Base-by-base conservation (phyloP, 2,113 vertebrate genomes). In the Oncorhynchus keta region DNA sequence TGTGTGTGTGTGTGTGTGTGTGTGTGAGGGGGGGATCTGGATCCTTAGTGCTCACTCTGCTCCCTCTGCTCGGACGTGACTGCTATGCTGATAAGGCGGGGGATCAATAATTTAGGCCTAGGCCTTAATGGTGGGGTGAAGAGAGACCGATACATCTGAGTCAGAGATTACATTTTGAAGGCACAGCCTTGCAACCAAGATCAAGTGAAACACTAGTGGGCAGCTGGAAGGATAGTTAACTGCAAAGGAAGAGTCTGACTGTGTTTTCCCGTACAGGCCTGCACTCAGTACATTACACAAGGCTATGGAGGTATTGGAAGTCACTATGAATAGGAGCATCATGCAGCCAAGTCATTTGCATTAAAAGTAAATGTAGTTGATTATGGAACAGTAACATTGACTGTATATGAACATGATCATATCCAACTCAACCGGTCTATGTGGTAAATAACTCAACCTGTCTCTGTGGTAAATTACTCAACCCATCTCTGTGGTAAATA, bases 21-120 rank as follows among this genome's bases (percentile, higher is more conserved):
- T 39, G 9, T 39, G 35, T 9, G 8, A 9, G 90, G 90, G 95
- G 95, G 94, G 89, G 93, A 94, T 94, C 95, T 94, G 95, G 95
- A 95, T 94, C 95, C 94, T 88, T 76, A 86, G 91, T 91, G 88
- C 93, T 32, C 14, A 8, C 61, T 22, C 61, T 16, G 6, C 61
- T 20, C 61, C 89, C 78, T 87, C 91, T 91, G 87, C 93, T 45
- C 14, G 91, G 94, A 98, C 96, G 96, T 98, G 97, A 98, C 96
- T 95, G 94, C 93, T 94, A 92, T 98, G 95, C 96, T 97, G 96
- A 99, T 99, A 94, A 95, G 94, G 92, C 92, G 91, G n/a, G 86
- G 92, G 96, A 99, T 98, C 97, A 99, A 99, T 99, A 98, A 98
- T 98, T 98, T 96, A 99, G 96, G 94, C 94, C 91, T 83, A 85